Base-by-base conservation (phyloP, 2,888 invertebrate species). In the Microplitis deprimator region DNA sequence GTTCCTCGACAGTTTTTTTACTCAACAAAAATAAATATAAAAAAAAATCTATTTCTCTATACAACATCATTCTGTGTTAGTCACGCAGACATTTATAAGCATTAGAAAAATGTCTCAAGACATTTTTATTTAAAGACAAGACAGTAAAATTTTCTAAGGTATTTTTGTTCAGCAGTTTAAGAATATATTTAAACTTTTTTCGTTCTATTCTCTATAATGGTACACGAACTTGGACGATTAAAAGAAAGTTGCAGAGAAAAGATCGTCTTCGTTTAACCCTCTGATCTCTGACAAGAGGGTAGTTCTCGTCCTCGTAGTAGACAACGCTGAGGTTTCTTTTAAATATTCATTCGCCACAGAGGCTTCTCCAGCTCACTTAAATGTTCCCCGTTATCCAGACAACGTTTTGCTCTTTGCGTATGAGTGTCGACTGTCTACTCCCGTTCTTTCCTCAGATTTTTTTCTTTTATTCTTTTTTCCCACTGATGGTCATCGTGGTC, bases 311-410 rank as follows among this genome's bases (percentile, higher is more conserved):
- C 73, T 74, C 70, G 69, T 68, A 60, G 77, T 67, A 62, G 70
- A 68, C 76, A 69, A 40, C 79, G 78, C 82, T 76, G 84, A 82
- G 84, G 83, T 85, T 87, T 82, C 75, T 82, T 84, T 87, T 86
- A 87, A 87, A 86, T 87, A 87, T 87, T 87, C 87, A 86, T 85
- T 83, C 78, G 80, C 82, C 80, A 83, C 84, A 83, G 81, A 82
- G 78, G 79, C 81, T 81, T 77, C 77, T 77, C 80, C 79, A 72
- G 80, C 81, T 81, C 82, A 83, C 81, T 83, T 85, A 84, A 85
- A 83, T 82, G 83, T 83, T 82, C 82, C 78, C 79, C 80, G 82
- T 82, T 83, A 85, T 83, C 82, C 82, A 82, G 82, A 83, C 82
- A 81, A 79, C 81, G 83, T 82, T 82, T 82, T 79, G 81, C 81